These are phyloP conservation scores for Xestia sexstrigata DNA, from an alignment of 2,888 invertebrate genomes.

Conservation along the genomic window DNA sequence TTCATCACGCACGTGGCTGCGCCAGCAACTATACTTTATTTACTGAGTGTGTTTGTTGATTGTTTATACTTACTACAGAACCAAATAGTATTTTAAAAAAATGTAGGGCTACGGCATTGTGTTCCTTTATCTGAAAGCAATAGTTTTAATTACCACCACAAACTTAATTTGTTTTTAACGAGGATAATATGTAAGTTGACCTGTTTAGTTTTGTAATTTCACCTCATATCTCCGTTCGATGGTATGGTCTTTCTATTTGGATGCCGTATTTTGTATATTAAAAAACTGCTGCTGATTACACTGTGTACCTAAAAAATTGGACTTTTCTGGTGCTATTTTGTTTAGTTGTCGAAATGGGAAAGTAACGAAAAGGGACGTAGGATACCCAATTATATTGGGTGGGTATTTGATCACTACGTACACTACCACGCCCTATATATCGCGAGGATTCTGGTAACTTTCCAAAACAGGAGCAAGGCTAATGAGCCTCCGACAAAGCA, in stretches of 20 bases:
- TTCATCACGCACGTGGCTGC: background rate
- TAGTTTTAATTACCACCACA: constrained; percentile 2
- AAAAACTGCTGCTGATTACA: background rate
- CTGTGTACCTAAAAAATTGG: background rate
- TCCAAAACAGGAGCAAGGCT: background rate
- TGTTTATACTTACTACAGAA: constrained; percentile 1
- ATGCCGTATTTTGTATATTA: background rate
- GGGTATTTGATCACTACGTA: background rate
- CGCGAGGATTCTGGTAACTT: background rate
- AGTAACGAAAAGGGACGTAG: too few species aligned
- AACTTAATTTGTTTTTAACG: constrained; percentile 41
- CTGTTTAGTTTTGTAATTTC: constrained; percentile 2
- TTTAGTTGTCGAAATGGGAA: too few species aligned
- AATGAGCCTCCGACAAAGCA: background rate
- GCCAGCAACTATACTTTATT: background rate
- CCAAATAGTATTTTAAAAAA: background rate
- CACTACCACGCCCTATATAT: background rate
- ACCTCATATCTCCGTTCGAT: constrained; percentile 4
- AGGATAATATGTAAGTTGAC: constrained; percentile 13
- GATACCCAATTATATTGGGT: too few species aligned
- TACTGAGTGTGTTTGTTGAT: background rate
- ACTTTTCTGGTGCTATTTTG: too few species aligned
- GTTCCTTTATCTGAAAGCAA: constrained; percentile 18
- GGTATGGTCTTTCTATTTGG: background rate
- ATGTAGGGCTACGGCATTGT: background rate